These are phyloP conservation scores for Tetrapedia diversipes DNA, from an alignment of 2,888 invertebrate genomes.

Conservation along the genomic window DNA sequence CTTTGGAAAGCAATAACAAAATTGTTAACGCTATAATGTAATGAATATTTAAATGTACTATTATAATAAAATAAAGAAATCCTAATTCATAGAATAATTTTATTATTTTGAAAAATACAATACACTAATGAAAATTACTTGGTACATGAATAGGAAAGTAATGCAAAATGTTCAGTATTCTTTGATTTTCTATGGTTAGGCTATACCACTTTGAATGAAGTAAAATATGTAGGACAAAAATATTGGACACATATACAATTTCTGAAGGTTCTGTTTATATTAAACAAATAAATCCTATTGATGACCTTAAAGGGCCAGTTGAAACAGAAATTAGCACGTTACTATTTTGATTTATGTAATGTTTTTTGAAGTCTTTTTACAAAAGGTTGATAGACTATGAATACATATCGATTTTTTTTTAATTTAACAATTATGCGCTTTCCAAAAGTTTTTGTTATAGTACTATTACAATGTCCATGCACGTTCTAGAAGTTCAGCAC, in stretches of 20 bases:
- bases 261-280: constrained; percentile 5
- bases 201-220: constrained; percentile 44
- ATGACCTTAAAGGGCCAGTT: constrained; percentile 35
- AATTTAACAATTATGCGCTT: constrained; percentile 21
- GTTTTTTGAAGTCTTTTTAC: constrained; percentile 52
- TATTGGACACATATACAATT: constrained; percentile 18
- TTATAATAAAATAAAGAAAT: background rate
- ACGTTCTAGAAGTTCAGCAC: constrained; percentile 42
- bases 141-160: background rate
- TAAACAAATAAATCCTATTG: constrained; percentile 14
- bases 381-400: constrained; percentile 38
- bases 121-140: constrained; percentile 6
- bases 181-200: constrained; percentile 21
- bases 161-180: constrained; percentile 1
- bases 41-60: constrained; percentile 2
- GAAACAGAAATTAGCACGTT: constrained; percentile 53
- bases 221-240: constrained; percentile 37
- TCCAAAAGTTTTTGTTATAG: constrained; percentile 19
- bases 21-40: background rate
- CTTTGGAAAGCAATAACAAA: constrained; percentile 7
- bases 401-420: constrained; percentile 56
- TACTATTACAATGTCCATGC: constrained; percentile 19
- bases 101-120: background rate
- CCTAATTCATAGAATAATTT: background rate
- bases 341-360: constrained; percentile 68